Evolutionary conservation across 1,140 invertebrate genomes (phyloP), one percentile per base, ranked within the genome.

Genomic region (Lysiphlebus fabarum): DNA sequence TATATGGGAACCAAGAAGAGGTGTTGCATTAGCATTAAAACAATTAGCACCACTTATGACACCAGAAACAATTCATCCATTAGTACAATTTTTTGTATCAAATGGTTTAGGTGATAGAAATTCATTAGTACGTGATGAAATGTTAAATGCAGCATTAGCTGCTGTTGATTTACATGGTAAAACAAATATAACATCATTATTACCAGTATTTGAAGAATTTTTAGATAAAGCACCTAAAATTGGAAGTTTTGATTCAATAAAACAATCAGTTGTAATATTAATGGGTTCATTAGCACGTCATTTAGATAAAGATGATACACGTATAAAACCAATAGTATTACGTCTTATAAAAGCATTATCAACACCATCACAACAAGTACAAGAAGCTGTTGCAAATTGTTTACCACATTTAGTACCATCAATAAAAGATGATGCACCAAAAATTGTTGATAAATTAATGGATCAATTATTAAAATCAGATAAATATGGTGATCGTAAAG

Each of bases 311-410:
- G 88, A 90, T 67, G 93, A 98, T 79, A 82, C 86, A 1, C 74
- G 95, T 81, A 87, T 92, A 50, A 91, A 93, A 71, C 94, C 95
- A 3, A 99, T 99, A 67, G 90, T 99, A 11, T 86, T 86, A 63
- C 87, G 95, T 68, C 80, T 99, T 37, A 87, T 99, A 42, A 87
- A 90, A 61, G 92, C 96, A 4, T 81, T 99, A 0, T 92, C 92
- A 6, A 99, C 96, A 41, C 96, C 97, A 8, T 98, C 96, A 36
- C 94, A 99, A 76, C 73, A 94, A 86, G 95, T 99, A 1, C 96
- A 99, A 85, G 94, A 98, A 81, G 93, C 96, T 1, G 96, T 99
- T 0, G 93, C 95, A 36, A 95, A 96, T 74, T 99, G 96, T 73
- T 78, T 99, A 42, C 94, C 95, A 2, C 90, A 93, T 68, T 80